Conservation (phyloP, 2,797 vertebrate species). For the Poecilia picta region DNA sequence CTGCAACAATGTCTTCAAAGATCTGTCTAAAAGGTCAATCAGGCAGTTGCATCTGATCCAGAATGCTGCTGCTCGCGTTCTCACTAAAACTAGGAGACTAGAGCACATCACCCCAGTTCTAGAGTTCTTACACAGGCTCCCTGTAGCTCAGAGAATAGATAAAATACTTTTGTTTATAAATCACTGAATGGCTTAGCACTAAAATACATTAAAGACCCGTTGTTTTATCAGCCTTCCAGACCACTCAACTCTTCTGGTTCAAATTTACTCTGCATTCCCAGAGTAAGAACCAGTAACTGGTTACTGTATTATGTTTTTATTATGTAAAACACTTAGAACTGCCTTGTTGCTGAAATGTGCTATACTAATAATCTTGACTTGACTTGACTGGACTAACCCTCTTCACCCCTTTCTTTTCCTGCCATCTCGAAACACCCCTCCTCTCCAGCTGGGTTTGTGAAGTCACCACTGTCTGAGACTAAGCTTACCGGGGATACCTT, state of each 20-base stretch:
- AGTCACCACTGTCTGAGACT: slow-evolving; percentile 99
- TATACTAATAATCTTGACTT: not conserved
- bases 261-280: not conserved
- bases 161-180: not conserved
- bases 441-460: slow-evolving; percentile 99
- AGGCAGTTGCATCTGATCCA: not conserved
- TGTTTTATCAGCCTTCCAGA: not conserved
- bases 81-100: not conserved
- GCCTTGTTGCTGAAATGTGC: not conserved
- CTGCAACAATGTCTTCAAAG: not conserved
- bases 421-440: slow-evolving; percentile 63
- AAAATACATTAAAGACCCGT: not conserved
- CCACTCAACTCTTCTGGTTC: not conserved
- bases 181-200: not conserved
- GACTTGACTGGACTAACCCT: slow-evolving; percentile 43
- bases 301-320: not conserved
- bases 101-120: not conserved
- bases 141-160: not conserved
- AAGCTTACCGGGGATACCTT: slow-evolving; percentile 99
- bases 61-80: not conserved
- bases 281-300: not conserved
- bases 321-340: not conserved
- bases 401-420: slow-evolving; percentile 56
- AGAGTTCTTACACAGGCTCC: not conserved
- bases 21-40: not conserved